Base-by-base conservation (phyloP, 2,113 vertebrate genomes). In the Psophia crepitans region DNA sequence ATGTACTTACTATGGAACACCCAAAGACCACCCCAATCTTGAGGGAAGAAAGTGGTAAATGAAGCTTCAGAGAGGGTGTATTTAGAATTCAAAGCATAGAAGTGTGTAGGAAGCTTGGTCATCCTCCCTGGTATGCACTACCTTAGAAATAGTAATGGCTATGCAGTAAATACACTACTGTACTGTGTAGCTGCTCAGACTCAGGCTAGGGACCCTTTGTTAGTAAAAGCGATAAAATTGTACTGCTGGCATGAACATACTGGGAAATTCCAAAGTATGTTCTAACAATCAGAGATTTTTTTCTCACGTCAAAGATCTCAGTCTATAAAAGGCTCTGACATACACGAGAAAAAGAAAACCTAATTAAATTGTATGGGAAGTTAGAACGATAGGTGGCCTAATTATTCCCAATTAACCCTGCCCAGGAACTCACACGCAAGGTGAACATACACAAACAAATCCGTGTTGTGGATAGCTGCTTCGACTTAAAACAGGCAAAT, bases 311-410 rank as follows among this genome's bases (percentile, higher is more conserved):
- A 83, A 73, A 94, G 30, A 26, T 61, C 32, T 75, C 71, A n/a
- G 37, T 73, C 44, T 41, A 53, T 73, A 89, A 93, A 95, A 94
- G 53, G 51, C 39, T 91, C 80, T 92, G 80, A 84, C 11, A 41
- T 24, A 89, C 16, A 74, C 74, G 65, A 65, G 48, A 89, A 87
- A 93, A 94, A 93, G 66, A 76, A 95, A 95, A 85, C 33, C 74
- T 89, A 90, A 89, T 85, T 95, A 93, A 82, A 93, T 73, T 90
- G 61, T 82, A 69, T 83, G 87, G 81, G 70, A 93, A 96, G 54
- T 76, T 61, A 79, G 80, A 87, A 81, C 3, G 0, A 75, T 69
- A 79, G 70, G 53, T 91, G 81, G 61, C 53, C 53, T 76, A 44
- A 54, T 91, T 83, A 93, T 91, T 96, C n/a, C 44, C 5, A 83